A percentile compares a stretch with the other conserved stretches of the same genome.
Conservation (phyloP, 1,140 invertebrate species). For the Pygmarrhopalites habei region DNA sequence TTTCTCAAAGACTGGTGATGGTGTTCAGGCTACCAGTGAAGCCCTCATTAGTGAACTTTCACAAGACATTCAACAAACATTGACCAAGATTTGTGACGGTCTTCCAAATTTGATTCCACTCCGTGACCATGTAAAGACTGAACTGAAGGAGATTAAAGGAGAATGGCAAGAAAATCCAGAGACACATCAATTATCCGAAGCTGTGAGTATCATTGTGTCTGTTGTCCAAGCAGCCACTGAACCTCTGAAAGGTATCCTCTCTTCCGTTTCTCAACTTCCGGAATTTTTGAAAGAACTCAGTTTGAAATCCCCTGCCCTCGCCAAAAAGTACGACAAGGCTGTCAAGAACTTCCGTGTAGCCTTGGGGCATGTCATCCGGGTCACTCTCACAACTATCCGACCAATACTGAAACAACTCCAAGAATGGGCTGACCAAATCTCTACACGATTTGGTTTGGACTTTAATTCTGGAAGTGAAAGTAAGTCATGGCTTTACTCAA, state of each 20-base stretch:
- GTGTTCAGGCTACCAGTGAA: slow-evolving; percentile 1
- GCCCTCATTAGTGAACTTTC: slow-evolving; percentile 6
- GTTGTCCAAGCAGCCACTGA: neutral
- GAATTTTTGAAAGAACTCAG: neutral
- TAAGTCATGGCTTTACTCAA: too few relatives aligned
- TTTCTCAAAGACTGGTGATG: neutral
- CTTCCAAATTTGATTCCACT: neutral
- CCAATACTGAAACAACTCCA: too few relatives aligned
- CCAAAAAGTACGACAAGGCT: neutral
- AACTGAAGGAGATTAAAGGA: neutral
- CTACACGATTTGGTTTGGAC: too few relatives aligned
- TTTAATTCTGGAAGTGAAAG: too few relatives aligned
- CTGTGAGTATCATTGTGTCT: neutral
- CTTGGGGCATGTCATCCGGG: too few relatives aligned
- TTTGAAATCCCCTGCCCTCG: neutral
- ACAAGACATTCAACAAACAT: neutral
- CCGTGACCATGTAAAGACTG: neutral
- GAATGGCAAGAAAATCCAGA: neutral
- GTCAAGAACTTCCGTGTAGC: too few relatives aligned
- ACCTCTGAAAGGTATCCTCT: neutral
- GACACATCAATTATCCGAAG: neutral
- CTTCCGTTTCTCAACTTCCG: neutral
- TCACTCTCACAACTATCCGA: too few relatives aligned
- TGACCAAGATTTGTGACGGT: neutral
- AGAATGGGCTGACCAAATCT: too few relatives aligned